These are phyloP conservation scores for Megaustenia siamemsis DNA, from an alignment of 2,888 invertebrate genomes.

Conservation along the genomic window DNA sequence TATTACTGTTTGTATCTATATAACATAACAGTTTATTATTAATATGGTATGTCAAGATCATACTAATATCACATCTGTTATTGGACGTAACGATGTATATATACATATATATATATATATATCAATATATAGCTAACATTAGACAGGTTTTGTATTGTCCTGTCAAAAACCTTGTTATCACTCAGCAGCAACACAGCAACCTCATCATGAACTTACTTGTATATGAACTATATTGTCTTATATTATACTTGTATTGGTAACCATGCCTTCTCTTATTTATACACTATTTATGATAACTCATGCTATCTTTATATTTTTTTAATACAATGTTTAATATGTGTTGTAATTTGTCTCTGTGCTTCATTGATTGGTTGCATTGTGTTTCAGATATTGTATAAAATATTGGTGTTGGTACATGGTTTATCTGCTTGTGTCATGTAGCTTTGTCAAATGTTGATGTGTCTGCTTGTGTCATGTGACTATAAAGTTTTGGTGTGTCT, in stretches of 20 bases:
- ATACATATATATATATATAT: not conserved
- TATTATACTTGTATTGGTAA: not conserved
- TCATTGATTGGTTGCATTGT: too few species aligned
- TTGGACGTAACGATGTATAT: not conserved
- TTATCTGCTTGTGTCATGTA: too few species aligned
- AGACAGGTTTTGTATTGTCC: not conserved
- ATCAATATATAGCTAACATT: not conserved
- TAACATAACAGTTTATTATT: too few species aligned
- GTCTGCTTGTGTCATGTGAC: too few species aligned
- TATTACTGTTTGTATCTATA: not conserved
- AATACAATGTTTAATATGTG: not conserved
- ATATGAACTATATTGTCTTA: not conserved
- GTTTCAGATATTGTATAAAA: too few species aligned
- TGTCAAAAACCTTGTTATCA: not conserved
- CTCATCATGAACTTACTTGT: not conserved
- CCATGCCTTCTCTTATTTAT: not conserved
- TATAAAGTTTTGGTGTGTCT: too few species aligned
- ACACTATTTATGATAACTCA: not conserved
- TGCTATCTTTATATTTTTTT: not conserved
- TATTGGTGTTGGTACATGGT: not conserved
- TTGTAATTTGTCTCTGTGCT: not conserved
- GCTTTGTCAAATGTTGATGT: too few species aligned
- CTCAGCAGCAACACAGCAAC: conserved; percentile 2
- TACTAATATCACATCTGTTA: not conserved
- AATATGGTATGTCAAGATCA: not conserved